These are phyloP conservation scores for Origma solitaria DNA, from an alignment of 2,113 vertebrate species.

Conservation along the genomic window DNA sequence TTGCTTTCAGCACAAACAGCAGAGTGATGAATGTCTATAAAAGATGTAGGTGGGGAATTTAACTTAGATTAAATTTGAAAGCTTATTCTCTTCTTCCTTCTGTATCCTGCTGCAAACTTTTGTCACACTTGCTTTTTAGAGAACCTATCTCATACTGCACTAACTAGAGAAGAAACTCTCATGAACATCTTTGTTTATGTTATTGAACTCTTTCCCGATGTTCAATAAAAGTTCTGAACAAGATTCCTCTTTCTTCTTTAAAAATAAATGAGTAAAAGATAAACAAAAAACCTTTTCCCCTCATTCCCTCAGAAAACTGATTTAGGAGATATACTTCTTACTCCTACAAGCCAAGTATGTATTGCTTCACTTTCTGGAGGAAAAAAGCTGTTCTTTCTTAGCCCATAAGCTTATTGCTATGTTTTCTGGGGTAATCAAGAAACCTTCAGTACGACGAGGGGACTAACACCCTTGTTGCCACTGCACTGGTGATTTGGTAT, in stretches of 20 bases:
- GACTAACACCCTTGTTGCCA: background rate
- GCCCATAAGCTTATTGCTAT: background rate
- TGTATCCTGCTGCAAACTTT: background rate
- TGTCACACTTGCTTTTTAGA: background rate
- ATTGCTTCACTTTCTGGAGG: background rate
- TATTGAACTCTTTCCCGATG: background rate
- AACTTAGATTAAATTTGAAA: background rate
- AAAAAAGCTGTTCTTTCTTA: background rate
- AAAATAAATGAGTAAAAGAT: background rate
- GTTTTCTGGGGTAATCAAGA: background rate
- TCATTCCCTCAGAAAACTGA: background rate
- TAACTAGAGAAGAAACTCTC: background rate
- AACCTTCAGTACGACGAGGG: background rate
- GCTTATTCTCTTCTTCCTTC: background rate
- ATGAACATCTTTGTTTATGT: background rate
- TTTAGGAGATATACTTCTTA: background rate
- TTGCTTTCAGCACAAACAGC: background rate
- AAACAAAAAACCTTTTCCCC: background rate
- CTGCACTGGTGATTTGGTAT: background rate
- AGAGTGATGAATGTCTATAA: background rate
- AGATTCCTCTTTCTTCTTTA: background rate
- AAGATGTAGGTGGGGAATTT: background rate
- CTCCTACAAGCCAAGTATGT: background rate
- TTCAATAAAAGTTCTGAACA: background rate
- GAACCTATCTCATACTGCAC: background rate